Percentiles rank a stretch among this genome's conserved stretches.
Evolutionary conservation across 2,113 vertebrate genomes (phyloP).

Genomic region (Crotalus tigris): DNA sequence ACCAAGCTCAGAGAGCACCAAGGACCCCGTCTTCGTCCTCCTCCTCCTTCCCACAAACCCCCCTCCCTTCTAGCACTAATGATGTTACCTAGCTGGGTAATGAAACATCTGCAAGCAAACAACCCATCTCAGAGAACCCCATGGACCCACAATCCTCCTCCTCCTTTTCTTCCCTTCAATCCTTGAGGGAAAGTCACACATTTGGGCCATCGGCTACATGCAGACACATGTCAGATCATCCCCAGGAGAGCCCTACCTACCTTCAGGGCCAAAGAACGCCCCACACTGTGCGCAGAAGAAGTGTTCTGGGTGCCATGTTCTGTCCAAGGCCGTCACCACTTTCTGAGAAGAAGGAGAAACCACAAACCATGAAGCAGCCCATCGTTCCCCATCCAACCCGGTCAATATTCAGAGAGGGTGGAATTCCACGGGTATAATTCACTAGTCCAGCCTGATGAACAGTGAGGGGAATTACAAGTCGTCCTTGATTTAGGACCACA

Average conservation of each 20-base stretch:
- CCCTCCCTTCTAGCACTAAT: no score
- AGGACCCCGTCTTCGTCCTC: no score
- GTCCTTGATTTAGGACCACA: background rate
- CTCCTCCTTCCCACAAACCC: no score
- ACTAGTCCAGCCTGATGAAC: background rate
- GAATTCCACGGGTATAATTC: background rate
- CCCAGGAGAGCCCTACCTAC: no score
- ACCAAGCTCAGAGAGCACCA: no score
- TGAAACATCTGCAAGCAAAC: no score
- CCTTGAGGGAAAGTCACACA: no score
- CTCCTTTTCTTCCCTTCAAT: no score
- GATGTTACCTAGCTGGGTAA: no score
- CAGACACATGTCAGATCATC: background rate
- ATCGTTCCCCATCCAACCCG: background rate
- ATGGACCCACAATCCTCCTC: no score
- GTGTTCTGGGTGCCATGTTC: slow-evolving; percentile 98
- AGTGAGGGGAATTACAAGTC: background rate
- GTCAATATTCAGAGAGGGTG: background rate
- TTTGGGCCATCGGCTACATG: background rate
- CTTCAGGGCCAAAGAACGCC: slow-evolving; percentile 95
- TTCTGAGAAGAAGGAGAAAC: slow-evolving; percentile 75
- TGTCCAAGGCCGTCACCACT: slow-evolving; percentile 96
- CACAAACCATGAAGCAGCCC: background rate
- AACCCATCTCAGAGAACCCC: no score
- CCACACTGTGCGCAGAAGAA: slow-evolving; percentile 99